Base-by-base conservation (phyloP, 2,888 invertebrate genomes). In the Mayetiola destructor region DNA sequence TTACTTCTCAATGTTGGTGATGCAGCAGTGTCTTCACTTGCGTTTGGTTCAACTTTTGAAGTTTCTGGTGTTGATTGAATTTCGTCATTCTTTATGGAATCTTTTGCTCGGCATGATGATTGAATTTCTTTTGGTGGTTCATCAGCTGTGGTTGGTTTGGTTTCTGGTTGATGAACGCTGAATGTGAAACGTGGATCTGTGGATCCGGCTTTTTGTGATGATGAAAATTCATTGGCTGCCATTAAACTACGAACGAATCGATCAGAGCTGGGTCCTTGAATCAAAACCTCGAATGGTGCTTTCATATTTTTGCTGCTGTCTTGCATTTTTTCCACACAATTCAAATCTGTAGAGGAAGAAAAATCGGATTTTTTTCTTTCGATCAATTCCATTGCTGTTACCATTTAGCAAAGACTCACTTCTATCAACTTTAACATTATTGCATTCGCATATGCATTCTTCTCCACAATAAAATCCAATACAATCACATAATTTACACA, bases 381-480 rank as follows among this genome's bases (percentile, higher is more conserved):
- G n/a, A n/a, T n/a, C n/a, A 32, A 32, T 32, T 32, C 32, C 32
- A 37, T 3, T 48, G 21, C 9, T 48, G 8, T 27, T 23, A 23
- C 10, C 21, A 10, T 14, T 23, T 48, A 12, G 14, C 16, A 21
- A 42, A 42, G 20, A 55, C 36, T 58, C 37, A 59, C 59, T 56
- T 18, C 56, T 58, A 35, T 42, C 52, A 32, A 65, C 65, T 8
- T 68, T 66, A n/a, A n/a, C n/a, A n/a, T 67, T 64, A 60, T 68
- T 68, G 55, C 71, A 73, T 60, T 73, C 73, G 57, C 73, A 73
- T 30, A 73, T 69, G 56, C 73, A 73, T 59, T 73, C 72, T 58
- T 73, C 73, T 3, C 72, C 73, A 36, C 73, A 73, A 59, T 71
- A 73, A 63, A 72, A 73, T 27, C 68, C 72, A 55, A 68, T 59